Percentiles rank a stretch among this genome's conserved stretches.
phyloP scores from a whole-genome alignment of 2,113 vertebrate species.

The Podarcis cretensis region DNA sequence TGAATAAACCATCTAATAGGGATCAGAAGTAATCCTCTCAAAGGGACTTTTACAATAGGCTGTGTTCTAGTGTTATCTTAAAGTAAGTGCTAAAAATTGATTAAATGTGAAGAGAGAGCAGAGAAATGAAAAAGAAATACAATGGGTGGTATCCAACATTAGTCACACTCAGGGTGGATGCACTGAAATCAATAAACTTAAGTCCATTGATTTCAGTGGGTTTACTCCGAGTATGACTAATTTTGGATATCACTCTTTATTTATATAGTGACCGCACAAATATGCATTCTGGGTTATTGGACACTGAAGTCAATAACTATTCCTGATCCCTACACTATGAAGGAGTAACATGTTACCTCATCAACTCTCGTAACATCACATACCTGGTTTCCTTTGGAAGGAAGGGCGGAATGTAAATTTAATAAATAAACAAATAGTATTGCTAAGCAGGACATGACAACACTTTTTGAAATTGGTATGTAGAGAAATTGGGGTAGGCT shows the following conservation, averaged over 20 bases:
- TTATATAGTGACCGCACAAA: rapidly evolving
- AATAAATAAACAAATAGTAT: background rate
- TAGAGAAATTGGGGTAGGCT: background rate
- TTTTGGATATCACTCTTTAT: background rate
- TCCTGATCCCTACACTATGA: background rate
- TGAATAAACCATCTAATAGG: conserved; percentile 29
- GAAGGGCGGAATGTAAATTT: too few relatives aligned
- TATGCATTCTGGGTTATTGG: background rate
- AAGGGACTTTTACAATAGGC: conserved; percentile 1
- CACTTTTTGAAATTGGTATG: conserved; percentile 9
- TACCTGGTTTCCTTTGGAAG: background rate
- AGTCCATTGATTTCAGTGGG: too few relatives aligned
- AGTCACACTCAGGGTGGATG: too few relatives aligned
- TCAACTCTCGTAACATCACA: background rate
- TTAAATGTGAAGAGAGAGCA: background rate
- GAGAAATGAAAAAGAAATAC: background rate
- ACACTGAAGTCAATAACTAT: conserved; percentile 21
- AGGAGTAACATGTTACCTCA: background rate
- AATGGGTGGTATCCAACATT: too few relatives aligned
- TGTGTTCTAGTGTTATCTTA: background rate
- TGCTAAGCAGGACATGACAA: background rate
- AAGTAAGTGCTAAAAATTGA: conserved; percentile 33
- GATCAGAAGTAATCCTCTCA: conserved; percentile 27
- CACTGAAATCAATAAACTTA: too few relatives aligned
- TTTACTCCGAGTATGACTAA: too few relatives aligned